Conservation (phyloP, 2,113 vertebrate genomes). For the Ginglymostoma cirratum region DNA sequence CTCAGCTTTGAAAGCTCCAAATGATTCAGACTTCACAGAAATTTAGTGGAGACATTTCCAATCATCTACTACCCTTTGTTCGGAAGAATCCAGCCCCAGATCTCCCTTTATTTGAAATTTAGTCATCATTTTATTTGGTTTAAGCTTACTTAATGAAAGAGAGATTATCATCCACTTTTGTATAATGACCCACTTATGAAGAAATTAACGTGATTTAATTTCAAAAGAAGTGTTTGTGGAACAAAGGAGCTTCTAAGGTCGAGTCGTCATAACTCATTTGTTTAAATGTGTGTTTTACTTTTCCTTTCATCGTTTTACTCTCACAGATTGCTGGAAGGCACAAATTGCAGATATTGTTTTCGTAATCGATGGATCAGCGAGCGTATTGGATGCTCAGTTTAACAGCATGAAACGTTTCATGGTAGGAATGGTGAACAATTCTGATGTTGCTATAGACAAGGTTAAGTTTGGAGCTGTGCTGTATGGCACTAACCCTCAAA, state of each 20-base stretch:
- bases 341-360: slow-evolving; percentile 66
- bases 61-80: not conserved
- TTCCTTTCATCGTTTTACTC: slow-evolving; percentile 35
- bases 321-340: slow-evolving; percentile 45
- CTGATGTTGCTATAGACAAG: slow-evolving; percentile 16
- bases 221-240: not conserved
- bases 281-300: not conserved
- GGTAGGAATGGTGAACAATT: slow-evolving; percentile 56
- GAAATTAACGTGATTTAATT: not conserved
- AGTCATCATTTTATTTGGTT: not conserved
- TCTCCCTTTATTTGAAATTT: not conserved
- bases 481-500: slow-evolving; percentile 46
- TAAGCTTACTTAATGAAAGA: not conserved
- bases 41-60: not conserved
- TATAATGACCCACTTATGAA: not conserved
- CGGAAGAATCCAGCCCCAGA: not conserved
- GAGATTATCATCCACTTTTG: not conserved
- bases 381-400: slow-evolving; percentile 50
- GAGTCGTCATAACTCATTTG: not conserved
- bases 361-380: slow-evolving; percentile 59
- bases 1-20: not conserved
- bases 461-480: slow-evolving; percentile 61
- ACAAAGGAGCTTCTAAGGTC: not conserved
- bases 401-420: slow-evolving; percentile 59
- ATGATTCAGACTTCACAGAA: not conserved